Conservation (phyloP, 2,888 invertebrate genomes). For the Matsumyia berberina region DNA sequence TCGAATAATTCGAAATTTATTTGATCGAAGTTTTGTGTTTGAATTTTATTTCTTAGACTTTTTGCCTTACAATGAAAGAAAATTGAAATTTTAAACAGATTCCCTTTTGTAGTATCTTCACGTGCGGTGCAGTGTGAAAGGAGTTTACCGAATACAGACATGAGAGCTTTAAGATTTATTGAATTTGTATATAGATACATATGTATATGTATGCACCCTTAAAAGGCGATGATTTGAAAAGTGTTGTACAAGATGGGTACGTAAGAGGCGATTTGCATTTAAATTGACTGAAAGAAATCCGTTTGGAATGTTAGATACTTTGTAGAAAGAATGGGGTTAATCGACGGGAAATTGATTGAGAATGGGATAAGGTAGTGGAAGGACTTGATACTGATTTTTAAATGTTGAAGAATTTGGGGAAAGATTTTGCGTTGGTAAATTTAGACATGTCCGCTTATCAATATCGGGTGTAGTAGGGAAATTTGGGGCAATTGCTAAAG, state of each 20-base stretch:
- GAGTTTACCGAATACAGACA: slow-evolving; percentile 53
- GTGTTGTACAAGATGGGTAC: slow-evolving; percentile 16
- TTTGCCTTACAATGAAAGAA: slow-evolving; percentile 11
- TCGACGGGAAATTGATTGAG: slow-evolving; percentile 27
- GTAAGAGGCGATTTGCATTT: slow-evolving; percentile 50
- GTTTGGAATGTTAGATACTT: slow-evolving; percentile 19
- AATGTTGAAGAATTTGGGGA: background rate
- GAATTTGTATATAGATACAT: slow-evolving; percentile 34
- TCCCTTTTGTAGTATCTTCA: slow-evolving; percentile 61
- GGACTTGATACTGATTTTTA: slow-evolving; percentile 15
- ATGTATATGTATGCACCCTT: slow-evolving; percentile 28
- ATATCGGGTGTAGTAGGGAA: too few relatives aligned
- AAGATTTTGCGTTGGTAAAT: background rate
- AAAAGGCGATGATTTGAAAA: slow-evolving; percentile 66
- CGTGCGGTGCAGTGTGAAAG: slow-evolving; percentile 15
- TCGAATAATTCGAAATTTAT: slow-evolving; percentile 72
- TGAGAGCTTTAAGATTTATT: slow-evolving; percentile 51
- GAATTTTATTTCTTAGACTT: slow-evolving; percentile 39
- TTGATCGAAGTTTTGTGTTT: slow-evolving; percentile 73
- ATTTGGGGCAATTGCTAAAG: too few relatives aligned
- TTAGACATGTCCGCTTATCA: too few relatives aligned
- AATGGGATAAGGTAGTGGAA: background rate
- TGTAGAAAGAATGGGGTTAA: slow-evolving; percentile 13
- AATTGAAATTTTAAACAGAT: slow-evolving; percentile 48
- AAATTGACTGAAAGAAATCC: slow-evolving; percentile 56